Evolutionary conservation across 2,888 invertebrate species (phyloP).

Genomic region (Sturmia bella): DNA sequence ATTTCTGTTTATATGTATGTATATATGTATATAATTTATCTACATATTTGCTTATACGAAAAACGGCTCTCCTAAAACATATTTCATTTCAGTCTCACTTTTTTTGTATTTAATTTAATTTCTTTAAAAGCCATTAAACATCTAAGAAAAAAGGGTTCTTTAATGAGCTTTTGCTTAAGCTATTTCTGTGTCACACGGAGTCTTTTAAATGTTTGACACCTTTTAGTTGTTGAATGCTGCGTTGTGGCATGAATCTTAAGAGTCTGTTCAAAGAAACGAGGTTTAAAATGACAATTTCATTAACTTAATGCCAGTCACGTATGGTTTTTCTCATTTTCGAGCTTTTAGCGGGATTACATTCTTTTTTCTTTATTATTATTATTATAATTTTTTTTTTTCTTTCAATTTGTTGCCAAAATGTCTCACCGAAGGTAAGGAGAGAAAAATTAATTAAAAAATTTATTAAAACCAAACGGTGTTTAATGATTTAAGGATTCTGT

Average conservation of each 20-base stretch:
- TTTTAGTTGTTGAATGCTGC: constrained; percentile 28
- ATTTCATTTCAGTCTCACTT: constrained; percentile 4
- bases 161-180: constrained; percentile 48
- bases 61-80: neutral
- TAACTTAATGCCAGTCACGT: constrained; percentile 69
- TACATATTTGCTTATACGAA: neutral
- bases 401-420: constrained; percentile 51
- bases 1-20: constrained; percentile 12
- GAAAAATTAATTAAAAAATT: constrained; percentile 62
- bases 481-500: constrained; percentile 28
- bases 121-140: constrained; percentile 51
- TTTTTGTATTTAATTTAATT: constrained; percentile 24
- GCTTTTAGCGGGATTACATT: constrained; percentile 58
- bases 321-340: constrained; percentile 36
- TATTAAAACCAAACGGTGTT: constrained; percentile 53
- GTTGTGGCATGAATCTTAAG: constrained; percentile 36
- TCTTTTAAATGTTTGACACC: constrained; percentile 54
- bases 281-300: constrained; percentile 68
- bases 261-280: constrained; percentile 48
- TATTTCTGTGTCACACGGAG: neutral
- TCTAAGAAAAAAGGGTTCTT: constrained; percentile 54
- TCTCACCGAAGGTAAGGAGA: neutral
- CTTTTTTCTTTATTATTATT: constrained; percentile 9
- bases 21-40: neutral
- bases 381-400: no score